Evolutionary conservation across 2,888 invertebrate genomes (phyloP), one percentile per base, ranked within the genome.

Genomic region (Thymelicus sylvestris): DNA sequence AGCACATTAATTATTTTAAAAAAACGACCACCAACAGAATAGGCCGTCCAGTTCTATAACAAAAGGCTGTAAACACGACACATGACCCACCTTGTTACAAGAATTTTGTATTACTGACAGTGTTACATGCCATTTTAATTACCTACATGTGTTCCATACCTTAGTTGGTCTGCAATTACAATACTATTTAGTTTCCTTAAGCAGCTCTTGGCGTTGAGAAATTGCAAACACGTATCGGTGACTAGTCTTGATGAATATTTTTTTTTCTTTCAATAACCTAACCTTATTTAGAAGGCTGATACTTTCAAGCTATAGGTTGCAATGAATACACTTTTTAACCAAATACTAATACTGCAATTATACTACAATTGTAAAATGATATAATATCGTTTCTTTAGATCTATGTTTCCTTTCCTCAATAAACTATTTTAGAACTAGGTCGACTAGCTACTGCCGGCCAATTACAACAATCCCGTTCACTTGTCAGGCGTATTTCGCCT

Each of bases 401-500:
- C 69, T 69, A 59, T 69, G 69, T 48, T 59, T 48, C 69, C 48
- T 64, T 64, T 70, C 65, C 65, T 70, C 70, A 65, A 70, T 70
- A 70, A 70, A 65, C 70, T 70, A 70, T 70, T 70, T 70, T 64
- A 70, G 60, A 65, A 65, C 65, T 70, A 65, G 70, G 70, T 70
- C 64, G 70, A 70, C 70, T 66, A 70, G 65, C 61, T 70, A 66
- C 70, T 70, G 70, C 70, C 70, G 70, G 70, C 70, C 64, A 65
- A 60, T 70, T 65, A 66, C 65, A 70, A 71, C 71, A 71, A 66
- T 66, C 66, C 66, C 66, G 66, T 71, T 66, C 66, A 66, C 55
- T 66, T 68, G 75, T 78, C 76, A 87, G 90, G 91, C 91, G 78
- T 83, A 82, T 79, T 76, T 77, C 80, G 87, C 87, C 88, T 81